These are phyloP conservation scores for Nephotettix cincticeps DNA, from an alignment of 1,140 invertebrate species.

Conservation along the genomic window DNA sequence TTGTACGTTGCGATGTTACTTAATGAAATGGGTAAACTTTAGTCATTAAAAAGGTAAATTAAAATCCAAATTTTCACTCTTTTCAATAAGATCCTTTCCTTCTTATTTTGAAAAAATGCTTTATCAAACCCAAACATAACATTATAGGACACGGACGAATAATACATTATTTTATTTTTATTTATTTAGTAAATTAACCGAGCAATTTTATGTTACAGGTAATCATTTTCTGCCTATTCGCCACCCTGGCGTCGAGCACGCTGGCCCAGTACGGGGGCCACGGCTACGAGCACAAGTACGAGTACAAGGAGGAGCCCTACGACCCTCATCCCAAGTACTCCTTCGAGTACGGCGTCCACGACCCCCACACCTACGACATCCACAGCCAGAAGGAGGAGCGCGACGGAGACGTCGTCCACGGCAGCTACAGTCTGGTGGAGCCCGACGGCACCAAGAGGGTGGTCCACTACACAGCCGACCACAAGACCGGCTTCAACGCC, in stretches of 20 bases:
- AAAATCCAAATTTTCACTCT: too few species aligned
- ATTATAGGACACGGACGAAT: too few species aligned
- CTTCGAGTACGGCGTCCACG: conserved; percentile 55
- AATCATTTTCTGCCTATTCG: background rate
- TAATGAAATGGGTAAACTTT: too few species aligned
- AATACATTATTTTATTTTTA: too few species aligned
- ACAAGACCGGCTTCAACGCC: conserved; percentile 60
- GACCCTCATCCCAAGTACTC: conserved; percentile 48
- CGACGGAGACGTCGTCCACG: conserved; percentile 51
- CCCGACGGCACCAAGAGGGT: conserved; percentile 51
- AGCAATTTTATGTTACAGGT: conserved; percentile 20
- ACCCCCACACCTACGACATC: conserved; percentile 51
- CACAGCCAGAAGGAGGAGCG: conserved; percentile 40
- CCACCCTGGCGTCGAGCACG: background rate
- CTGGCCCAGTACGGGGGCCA: conserved; percentile 9
- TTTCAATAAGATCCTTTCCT: too few species aligned
- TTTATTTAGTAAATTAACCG: too few species aligned
- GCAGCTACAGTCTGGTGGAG: conserved; percentile 45
- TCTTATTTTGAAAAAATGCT: too few species aligned
- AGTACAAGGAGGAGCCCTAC: conserved; percentile 23
- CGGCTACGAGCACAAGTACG: conserved; percentile 12
- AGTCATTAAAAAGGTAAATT: too few species aligned
- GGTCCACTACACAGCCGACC: conserved; percentile 68
- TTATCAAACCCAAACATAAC: too few species aligned
- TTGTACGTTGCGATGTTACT: too few species aligned